A percentile compares a stretch with the other conserved stretches of the same genome.
Conservation (phyloP, 1,140 invertebrate species). For the Forficula auricularia region DNA sequence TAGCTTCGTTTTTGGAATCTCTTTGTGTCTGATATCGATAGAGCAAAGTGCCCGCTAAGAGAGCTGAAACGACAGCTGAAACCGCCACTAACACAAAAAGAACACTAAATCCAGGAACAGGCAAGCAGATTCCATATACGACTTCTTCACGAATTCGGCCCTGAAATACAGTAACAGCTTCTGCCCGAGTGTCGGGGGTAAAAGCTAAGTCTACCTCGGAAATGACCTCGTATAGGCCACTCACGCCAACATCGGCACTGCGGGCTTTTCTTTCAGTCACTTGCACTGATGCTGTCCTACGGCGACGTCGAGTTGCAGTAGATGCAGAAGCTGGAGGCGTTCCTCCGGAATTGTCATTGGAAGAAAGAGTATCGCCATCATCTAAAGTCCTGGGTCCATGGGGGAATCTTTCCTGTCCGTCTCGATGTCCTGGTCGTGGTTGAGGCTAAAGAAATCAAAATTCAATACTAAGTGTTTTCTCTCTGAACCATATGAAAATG, state of each 20-base stretch:
- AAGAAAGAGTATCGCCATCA: constrained; percentile 3
- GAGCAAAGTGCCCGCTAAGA: constrained; percentile 55
- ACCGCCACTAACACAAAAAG: constrained; percentile 72
- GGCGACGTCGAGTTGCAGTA: constrained; percentile 12
- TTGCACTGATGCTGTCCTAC: constrained; percentile 42
- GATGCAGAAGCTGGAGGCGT: constrained; percentile 17
- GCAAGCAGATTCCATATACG: constrained; percentile 80
- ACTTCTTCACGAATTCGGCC: constrained; percentile 69
- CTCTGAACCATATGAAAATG: too few species aligned
- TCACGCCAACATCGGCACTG: constrained; percentile 69
- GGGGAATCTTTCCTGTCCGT: constrained; percentile 54
- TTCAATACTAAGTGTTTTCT: too few species aligned
- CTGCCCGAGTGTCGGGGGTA: constrained; percentile 55
- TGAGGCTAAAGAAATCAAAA: constrained; percentile 27
- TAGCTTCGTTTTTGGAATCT: constrained; percentile 26
- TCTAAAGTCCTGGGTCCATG: constrained; percentile 44
- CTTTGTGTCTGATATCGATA: constrained; percentile 57
- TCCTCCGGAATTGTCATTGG: constrained; percentile 9
- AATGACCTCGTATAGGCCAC: constrained; percentile 76
- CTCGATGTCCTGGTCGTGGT: constrained; percentile 28
- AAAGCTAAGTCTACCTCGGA: constrained; percentile 79
- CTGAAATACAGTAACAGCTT: constrained; percentile 70
- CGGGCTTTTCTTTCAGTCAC: constrained; percentile 52
- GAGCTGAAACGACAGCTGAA: constrained; percentile 61
- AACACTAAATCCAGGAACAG: constrained; percentile 69